Conservation (phyloP, 1,140 invertebrate species). For the Pomacea maculata region DNA sequence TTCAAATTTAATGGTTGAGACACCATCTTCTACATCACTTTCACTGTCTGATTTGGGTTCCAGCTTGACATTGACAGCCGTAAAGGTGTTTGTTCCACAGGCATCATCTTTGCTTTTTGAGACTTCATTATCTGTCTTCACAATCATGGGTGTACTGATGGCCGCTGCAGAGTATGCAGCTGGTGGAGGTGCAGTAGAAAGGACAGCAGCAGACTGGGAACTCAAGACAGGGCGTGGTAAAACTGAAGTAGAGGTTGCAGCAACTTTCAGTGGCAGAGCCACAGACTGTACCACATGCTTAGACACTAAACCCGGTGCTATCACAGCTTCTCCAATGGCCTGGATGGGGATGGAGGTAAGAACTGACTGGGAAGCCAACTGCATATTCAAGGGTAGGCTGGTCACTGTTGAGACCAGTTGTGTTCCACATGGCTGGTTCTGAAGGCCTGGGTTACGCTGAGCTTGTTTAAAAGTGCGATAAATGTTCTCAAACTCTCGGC, state of each 20-base stretch:
- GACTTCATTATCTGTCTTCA: no score
- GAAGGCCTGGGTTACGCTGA: slow-evolving; percentile 19
- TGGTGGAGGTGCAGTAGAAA: no score
- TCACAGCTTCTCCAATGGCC: slow-evolving; percentile 4
- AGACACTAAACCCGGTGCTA: slow-evolving; percentile 9
- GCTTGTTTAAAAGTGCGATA: slow-evolving; percentile 54
- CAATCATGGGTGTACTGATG: no score
- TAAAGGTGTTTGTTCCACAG: no score
- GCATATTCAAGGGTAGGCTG: background rate
- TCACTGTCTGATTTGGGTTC: slow-evolving; percentile 18
- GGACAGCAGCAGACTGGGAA: no score
- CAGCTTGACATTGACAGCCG: slow-evolving; percentile 9
- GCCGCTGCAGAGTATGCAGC: no score
- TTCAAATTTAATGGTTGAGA: background rate
- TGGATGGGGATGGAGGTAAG: slow-evolving; percentile 13
- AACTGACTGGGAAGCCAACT: slow-evolving; percentile 3
- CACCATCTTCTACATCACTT: slow-evolving; percentile 10
- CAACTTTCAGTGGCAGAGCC: slow-evolving; percentile 21
- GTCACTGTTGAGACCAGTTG: background rate
- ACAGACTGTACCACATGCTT: slow-evolving; percentile 16
- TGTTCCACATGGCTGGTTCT: background rate
- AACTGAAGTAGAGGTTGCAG: no score
- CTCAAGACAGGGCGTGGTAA: no score
- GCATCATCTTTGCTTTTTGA: no score
- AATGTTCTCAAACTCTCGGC: slow-evolving; percentile 60